These are phyloP conservation scores for Axinella damicornis DNA, from an alignment of 37 sponge, comb jelly and placozoan species.

Conservation along the genomic window DNA sequence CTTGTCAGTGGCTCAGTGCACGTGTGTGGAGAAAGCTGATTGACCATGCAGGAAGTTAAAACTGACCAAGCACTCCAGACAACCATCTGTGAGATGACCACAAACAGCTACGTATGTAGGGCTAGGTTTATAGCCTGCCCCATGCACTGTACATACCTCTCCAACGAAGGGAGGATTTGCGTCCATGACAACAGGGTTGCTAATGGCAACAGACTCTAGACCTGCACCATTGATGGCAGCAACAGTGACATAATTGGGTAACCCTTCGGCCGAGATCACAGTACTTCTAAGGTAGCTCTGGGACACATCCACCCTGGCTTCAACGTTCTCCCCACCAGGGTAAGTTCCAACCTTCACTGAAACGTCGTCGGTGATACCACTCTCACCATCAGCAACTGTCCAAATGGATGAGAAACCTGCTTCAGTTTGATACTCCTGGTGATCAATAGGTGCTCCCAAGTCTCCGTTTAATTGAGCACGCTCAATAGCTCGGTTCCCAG, in stretches of 20 bases:
- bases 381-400: constrained; percentile 47
- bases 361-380: constrained; percentile 11
- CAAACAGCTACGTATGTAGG: too few relatives aligned
- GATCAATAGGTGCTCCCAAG: neutral
- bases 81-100: too few relatives aligned
- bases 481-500: constrained; percentile 66
- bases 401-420: constrained; percentile 39
- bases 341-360: constrained; percentile 68
- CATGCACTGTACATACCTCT: constrained; percentile 52
- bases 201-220: constrained; percentile 22
- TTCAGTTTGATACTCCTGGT: constrained; percentile 44
- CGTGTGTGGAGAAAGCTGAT: too few relatives aligned
- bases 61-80: too few relatives aligned
- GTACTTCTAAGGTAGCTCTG: constrained; percentile 24
- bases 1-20: too few relatives aligned
- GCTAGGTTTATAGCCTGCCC: too few relatives aligned
- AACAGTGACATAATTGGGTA: constrained; percentile 73
- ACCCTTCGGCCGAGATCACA: constrained; percentile 36
- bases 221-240: constrained; percentile 62
- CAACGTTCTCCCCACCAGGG: constrained; percentile 77
- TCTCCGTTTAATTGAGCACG: constrained; percentile 14
- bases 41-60: too few relatives aligned
- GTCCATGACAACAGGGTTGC: constrained; percentile 69
- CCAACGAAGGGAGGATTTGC: constrained; percentile 66
- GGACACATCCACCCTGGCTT: neutral